phyloP scores from a whole-genome alignment of 2,888 invertebrate species.

The Leistus spinibarbis region DNA sequence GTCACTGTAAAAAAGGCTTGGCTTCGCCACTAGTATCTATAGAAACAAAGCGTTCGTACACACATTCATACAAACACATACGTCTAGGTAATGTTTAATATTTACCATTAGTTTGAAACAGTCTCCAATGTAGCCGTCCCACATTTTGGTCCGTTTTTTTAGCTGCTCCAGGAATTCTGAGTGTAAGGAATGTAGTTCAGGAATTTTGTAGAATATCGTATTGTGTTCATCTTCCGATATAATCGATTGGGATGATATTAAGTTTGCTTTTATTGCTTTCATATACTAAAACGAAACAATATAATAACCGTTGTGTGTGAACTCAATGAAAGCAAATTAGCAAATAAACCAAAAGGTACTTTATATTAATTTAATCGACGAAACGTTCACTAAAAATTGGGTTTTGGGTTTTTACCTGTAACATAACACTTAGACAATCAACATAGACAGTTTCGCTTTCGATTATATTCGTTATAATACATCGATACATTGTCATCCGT shows the following conservation, averaged over 20 bases:
- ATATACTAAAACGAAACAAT: conserved; percentile 72
- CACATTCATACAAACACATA: too few relatives aligned
- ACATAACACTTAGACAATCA: conserved; percentile 85
- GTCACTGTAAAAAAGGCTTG: too few relatives aligned
- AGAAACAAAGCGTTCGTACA: too few relatives aligned
- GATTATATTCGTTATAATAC: conserved; percentile 87
- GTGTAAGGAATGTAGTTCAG: conserved; percentile 83
- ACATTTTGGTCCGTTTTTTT: conserved; percentile 70
- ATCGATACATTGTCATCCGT: conserved; percentile 83
- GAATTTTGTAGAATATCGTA: conserved; percentile 91
- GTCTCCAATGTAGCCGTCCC: conserved; percentile 82
- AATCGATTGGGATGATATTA: conserved; percentile 87
- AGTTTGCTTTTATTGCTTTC: conserved; percentile 87
- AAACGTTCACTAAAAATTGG: conserved; percentile 2
- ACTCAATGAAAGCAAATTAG: conserved; percentile 2
- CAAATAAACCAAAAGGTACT: too few relatives aligned
- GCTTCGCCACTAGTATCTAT: too few relatives aligned
- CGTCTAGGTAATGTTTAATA: conserved; percentile 24
- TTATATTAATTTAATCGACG: too few relatives aligned
- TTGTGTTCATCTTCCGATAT: conserved; percentile 87
- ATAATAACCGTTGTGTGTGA: conserved; percentile 2
- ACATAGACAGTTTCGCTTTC: conserved; percentile 91
- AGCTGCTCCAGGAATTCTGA: conserved; percentile 81
- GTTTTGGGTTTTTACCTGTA: conserved; percentile 67
- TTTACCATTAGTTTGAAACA: conserved; percentile 83